Evolutionary conservation across 2,113 vertebrate species (phyloP).

Genomic region (Pavo muticus): DNA sequence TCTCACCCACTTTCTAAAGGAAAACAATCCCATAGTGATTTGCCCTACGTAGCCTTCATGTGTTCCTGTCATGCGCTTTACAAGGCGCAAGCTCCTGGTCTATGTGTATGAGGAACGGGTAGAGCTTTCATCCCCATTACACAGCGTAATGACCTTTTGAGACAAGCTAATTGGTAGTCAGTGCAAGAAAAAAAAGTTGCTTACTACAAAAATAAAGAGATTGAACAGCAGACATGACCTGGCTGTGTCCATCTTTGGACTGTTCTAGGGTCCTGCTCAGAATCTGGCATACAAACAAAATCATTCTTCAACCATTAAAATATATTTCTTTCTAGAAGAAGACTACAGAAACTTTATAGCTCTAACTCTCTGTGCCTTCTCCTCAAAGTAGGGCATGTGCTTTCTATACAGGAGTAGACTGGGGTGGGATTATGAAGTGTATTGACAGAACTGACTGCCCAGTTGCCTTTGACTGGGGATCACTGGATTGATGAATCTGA

Average conservation of each 20-base stretch:
- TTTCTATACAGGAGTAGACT: background rate
- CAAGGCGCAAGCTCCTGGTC: background rate
- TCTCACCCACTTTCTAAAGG: background rate
- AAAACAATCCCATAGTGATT: background rate
- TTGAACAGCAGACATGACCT: background rate
- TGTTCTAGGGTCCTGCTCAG: background rate
- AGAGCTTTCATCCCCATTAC: background rate
- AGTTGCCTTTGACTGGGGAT: background rate
- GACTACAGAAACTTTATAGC: background rate
- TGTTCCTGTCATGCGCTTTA: background rate
- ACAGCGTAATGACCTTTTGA: background rate
- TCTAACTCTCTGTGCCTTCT: fast-evolving
- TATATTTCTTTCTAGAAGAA: background rate
- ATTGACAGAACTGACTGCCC: background rate
- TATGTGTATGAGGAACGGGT: background rate
- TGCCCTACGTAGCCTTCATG: fast-evolving
- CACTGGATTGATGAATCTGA: background rate
- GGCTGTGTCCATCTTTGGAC: background rate
- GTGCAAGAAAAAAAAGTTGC: background rate
- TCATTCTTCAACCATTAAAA: background rate
- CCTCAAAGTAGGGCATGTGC: background rate
- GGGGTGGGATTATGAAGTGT: background rate
- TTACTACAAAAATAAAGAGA: background rate
- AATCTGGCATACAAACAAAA: background rate
- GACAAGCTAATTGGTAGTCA: background rate